These are phyloP conservation scores for Nemotelus nigrinus DNA, from an alignment of 2,888 invertebrate genomes.

Conservation along the genomic window DNA sequence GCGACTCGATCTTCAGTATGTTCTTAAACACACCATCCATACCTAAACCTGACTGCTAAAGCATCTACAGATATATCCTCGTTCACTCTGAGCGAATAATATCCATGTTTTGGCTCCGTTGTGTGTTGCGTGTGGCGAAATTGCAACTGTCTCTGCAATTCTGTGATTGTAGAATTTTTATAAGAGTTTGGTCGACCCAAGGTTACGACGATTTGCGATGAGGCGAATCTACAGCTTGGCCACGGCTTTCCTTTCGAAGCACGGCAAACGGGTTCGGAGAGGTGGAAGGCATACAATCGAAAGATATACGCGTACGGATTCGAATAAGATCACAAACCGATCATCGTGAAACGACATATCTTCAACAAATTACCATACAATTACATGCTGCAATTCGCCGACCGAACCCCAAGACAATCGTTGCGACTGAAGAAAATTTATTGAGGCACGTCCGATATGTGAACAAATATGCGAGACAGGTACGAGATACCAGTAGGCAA, in stretches of 20 bases:
- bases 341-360: constrained; percentile 41
- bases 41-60: too few relatives aligned
- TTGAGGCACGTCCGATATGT: constrained; percentile 38
- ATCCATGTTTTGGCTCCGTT: constrained; percentile 23
- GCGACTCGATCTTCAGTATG: constrained; percentile 1
- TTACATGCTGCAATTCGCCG: constrained; percentile 45
- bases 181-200: too few relatives aligned
- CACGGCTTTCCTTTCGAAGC: too few relatives aligned
- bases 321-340: constrained; percentile 42
- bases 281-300: neutral
- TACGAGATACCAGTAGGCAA: constrained; percentile 12
- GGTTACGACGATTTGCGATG: too few relatives aligned
- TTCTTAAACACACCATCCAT: neutral
- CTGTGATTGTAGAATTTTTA: too few relatives aligned
- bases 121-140: constrained; percentile 11
- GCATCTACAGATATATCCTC: too few relatives aligned
- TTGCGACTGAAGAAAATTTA: constrained; percentile 37
- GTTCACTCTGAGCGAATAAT: neutral
- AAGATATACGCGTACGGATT: constrained; percentile 5
- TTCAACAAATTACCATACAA: constrained; percentile 44
- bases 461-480: constrained; percentile 39
- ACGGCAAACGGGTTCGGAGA: too few relatives aligned
- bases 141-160: constrained; percentile 12
- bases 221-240: too few relatives aligned
- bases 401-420: constrained; percentile 34